Conservation (phyloP, 2,888 invertebrate genomes). For the Adineta ricciae region DNA sequence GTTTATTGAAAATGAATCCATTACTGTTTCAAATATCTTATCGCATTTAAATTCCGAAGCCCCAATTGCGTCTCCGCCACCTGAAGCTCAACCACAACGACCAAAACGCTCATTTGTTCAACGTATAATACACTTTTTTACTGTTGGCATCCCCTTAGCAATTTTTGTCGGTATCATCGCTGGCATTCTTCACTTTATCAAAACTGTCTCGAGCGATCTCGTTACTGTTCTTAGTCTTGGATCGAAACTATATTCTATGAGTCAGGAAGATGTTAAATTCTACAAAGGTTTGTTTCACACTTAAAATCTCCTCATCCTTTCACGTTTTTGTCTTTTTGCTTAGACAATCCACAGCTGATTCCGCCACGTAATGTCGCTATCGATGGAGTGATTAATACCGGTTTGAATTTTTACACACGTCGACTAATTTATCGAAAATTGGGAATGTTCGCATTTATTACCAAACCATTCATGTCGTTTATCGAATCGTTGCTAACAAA, state of each 20-base stretch:
- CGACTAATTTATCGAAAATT: slow-evolving; percentile 11
- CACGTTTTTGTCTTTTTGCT: not conserved
- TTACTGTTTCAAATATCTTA: not conserved
- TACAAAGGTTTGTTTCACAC: not conserved
- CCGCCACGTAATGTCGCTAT: not conserved
- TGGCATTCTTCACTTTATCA: not conserved
- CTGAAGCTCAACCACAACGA: not conserved
- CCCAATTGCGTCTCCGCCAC: not conserved
- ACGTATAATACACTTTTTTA: slow-evolving; percentile 1
- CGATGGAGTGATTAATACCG: not conserved
- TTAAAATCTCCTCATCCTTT: no score
- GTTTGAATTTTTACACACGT: not conserved
- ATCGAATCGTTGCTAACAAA: not conserved
- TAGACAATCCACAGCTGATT: not conserved
- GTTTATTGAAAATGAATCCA: not conserved
- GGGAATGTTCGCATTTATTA: not conserved
- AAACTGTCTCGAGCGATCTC: not conserved
- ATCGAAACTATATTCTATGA: not conserved
- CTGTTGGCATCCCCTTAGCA: not conserved
- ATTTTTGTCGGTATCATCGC: not conserved
- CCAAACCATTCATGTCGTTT: not conserved
- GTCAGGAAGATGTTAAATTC: not conserved
- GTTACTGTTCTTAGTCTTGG: not conserved
- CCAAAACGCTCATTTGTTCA: not conserved
- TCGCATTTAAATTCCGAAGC: not conserved